Evolutionary conservation across 2,888 invertebrate genomes (phyloP), one percentile per base, ranked within the genome.

Genomic region (Drosophila stalkeri): DNA sequence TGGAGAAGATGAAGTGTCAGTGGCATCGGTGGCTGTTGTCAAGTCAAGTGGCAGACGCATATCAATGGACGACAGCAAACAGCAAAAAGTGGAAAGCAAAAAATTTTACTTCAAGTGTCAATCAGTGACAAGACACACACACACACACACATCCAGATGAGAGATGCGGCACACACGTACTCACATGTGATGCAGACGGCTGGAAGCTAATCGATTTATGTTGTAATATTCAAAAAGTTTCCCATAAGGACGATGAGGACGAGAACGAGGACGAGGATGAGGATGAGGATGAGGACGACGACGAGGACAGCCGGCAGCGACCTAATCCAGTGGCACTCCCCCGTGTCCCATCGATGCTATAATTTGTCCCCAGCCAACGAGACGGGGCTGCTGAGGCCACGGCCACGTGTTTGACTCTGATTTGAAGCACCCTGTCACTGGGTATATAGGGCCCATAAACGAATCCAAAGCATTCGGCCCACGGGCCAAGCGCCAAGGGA

Each of bases 151-250:
- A 63, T 54, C 16, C 68, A 72, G 49, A 31, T 27, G 47, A n/a
- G 31, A 5, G 49, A 31, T 6, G n/a, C n/a, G n/a, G n/a, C 64
- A 74, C 62, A 65, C 47, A 64, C 51, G 65, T 47, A 60, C 41
- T 54, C 4, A 74, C 68, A 71, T 74, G 64, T 57, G 72, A 49
- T 39, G 69, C 72, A 82, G 82, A 76, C 83, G 76, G 82, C 85
- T 85, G 86, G 83, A 88, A 82, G 90, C 87, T 87, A 87, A 87
- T 87, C 87, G 87, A 87, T 87, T 87, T 87, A 87, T 84, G 89
- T 82, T 90, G 89, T 87, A 87, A 90, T 90, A 87, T 89, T 90
- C 86, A 90, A 90, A 90, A 90, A 90, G 86, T 86, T 87, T 70
- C 80, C 84, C 90, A 83, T 79, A 88, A 86, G 85, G 82, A 77